phyloP scores from a whole-genome alignment of 2,888 invertebrate genomes.

The Theretra japonica region DNA sequence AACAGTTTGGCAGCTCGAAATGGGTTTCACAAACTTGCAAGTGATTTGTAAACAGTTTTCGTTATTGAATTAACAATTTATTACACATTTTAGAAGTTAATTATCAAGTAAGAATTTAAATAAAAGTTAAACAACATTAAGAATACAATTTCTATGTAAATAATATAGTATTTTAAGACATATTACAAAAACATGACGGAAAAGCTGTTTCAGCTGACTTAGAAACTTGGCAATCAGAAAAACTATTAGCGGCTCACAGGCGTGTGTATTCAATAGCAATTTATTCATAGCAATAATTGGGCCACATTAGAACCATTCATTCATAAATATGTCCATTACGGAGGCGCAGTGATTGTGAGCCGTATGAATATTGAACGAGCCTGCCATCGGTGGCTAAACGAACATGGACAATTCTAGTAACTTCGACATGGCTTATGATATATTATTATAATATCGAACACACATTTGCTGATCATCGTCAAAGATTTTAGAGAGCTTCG shows the following conservation, averaged over 20 bases:
- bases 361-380: slow-evolving; percentile 55
- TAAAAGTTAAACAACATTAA: too few relatives aligned
- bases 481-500: not conserved
- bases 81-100: too few relatives aligned
- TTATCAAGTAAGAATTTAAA: too few relatives aligned
- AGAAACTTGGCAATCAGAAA: not conserved
- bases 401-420: slow-evolving; percentile 17
- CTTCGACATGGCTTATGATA: slow-evolving; percentile 5
- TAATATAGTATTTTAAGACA: too few relatives aligned
- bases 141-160: too few relatives aligned
- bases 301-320: slow-evolving; percentile 43
- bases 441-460: not conserved
- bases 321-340: slow-evolving; percentile 43
- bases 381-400: not conserved
- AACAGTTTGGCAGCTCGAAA: not conserved
- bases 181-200: too few relatives aligned
- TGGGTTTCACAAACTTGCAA: not conserved
- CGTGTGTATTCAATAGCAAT: slow-evolving; percentile 23
- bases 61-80: not conserved
- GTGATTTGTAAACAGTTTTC: not conserved
- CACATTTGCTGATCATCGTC: not conserved
- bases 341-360: slow-evolving; percentile 50
- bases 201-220: too few relatives aligned
- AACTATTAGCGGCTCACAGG: not conserved
- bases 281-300: slow-evolving; percentile 32